Conservation (phyloP, 1,140 invertebrate species). For the Philotrypesis tridentata region DNA sequence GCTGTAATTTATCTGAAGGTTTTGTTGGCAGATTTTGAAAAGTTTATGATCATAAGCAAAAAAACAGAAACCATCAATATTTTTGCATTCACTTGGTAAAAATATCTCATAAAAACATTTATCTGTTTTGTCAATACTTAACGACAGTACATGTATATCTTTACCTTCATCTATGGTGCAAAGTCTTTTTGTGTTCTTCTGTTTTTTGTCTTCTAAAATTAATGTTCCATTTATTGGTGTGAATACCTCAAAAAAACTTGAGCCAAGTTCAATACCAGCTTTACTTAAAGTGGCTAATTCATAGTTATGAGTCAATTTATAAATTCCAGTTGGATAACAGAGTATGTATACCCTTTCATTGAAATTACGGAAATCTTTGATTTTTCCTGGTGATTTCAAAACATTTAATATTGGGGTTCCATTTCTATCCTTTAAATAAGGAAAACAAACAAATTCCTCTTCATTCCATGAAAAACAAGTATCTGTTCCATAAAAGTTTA, state of each 20-base stretch:
- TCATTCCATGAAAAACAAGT: slow-evolving; percentile 62
- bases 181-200: slow-evolving; percentile 47
- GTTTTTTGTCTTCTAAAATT: slow-evolving; percentile 59
- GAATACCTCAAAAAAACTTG: slow-evolving; percentile 57
- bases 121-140: slow-evolving; percentile 46
- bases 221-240: slow-evolving; percentile 51
- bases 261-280: slow-evolving; percentile 59
- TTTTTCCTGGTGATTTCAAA: slow-evolving; percentile 54
- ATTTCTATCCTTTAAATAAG: slow-evolving; percentile 38
- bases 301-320: slow-evolving; percentile 58
- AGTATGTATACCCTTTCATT: slow-evolving; percentile 60
- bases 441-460: slow-evolving; percentile 56
- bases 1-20: slow-evolving; percentile 55
- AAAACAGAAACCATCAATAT: slow-evolving; percentile 54
- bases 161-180: slow-evolving; percentile 23
- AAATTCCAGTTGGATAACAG: slow-evolving; percentile 61
- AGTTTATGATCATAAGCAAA: slow-evolving; percentile 56
- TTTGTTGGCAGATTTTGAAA: slow-evolving; percentile 47
- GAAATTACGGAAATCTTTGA: slow-evolving; percentile 60
- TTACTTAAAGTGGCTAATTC: slow-evolving; percentile 57
- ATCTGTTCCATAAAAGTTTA: slow-evolving; percentile 58
- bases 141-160: slow-evolving; percentile 42
- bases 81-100: slow-evolving; percentile 30
- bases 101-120: slow-evolving; percentile 39
- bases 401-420: slow-evolving; percentile 2